phyloP scores from a whole-genome alignment of 2,797 vertebrate species.

The Schizothorax lantsangensis region DNA sequence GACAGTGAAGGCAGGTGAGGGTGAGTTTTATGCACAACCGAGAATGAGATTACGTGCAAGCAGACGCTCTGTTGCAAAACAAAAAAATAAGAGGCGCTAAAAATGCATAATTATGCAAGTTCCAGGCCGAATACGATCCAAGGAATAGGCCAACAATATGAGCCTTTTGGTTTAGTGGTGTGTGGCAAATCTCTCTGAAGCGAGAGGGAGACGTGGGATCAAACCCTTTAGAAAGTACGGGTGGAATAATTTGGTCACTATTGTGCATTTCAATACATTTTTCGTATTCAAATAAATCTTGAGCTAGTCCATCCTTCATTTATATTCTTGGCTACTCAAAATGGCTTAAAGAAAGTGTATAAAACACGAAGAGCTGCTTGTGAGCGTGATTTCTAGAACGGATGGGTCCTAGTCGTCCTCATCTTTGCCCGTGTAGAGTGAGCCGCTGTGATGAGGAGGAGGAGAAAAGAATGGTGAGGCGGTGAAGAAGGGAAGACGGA shows the following conservation, averaged over 20 bases:
- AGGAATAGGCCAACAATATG: slow-evolving; percentile 36
- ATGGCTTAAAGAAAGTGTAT: slow-evolving; percentile 15
- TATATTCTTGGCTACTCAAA: slow-evolving; percentile 14
- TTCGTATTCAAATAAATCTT: neutral
- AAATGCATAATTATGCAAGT: slow-evolving; percentile 39
- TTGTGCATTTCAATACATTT: slow-evolving; percentile 18
- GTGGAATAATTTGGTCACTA: slow-evolving; percentile 16
- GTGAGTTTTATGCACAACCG: slow-evolving; percentile 6
- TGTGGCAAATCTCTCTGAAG: slow-evolving; percentile 47
- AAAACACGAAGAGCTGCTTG: slow-evolving; percentile 16
- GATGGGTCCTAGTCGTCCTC: slow-evolving; percentile 79
- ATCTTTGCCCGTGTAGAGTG: slow-evolving; percentile 81
- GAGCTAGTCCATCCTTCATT: slow-evolving; percentile 19
- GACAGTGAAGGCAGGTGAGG: slow-evolving; percentile 41
- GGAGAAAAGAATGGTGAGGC: slow-evolving; percentile 74
- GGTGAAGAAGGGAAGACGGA: slow-evolving; percentile 86
- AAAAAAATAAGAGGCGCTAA: neutral
- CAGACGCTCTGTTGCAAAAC: neutral
- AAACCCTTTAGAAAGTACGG: slow-evolving; percentile 32
- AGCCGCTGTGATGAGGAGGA: slow-evolving; percentile 71
- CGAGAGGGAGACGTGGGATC: slow-evolving; percentile 11
- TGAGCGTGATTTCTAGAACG: neutral
- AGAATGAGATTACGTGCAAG: slow-evolving; percentile 26
- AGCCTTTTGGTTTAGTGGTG: slow-evolving; percentile 36
- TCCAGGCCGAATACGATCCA: neutral